Percentiles rank a stretch among this genome's conserved stretches.
Conservation (phyloP, 2,888 invertebrate species). For the Melieria omissa region DNA sequence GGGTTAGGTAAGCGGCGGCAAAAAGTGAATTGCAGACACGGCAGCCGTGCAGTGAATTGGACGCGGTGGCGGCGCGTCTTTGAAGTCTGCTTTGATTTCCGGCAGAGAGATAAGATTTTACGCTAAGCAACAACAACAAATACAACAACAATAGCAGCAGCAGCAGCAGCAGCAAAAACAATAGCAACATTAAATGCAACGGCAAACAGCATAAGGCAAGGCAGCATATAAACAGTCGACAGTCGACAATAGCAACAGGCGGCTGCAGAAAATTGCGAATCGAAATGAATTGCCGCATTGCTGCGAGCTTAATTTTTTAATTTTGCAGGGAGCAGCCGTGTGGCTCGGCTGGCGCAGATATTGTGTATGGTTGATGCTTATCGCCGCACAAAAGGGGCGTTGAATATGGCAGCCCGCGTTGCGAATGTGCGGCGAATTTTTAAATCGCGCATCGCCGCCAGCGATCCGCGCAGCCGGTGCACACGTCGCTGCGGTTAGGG, state of each 20-base stretch:
- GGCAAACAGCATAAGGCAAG: background rate
- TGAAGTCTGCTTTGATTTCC: conserved; percentile 62
- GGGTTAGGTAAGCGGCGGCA: background rate
- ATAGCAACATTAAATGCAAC: conserved; percentile 13
- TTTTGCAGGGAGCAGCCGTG: conserved; percentile 1
- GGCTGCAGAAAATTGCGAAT: conserved; percentile 27
- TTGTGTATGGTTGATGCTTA: conserved; percentile 13
- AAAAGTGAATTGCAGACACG: conserved; percentile 34
- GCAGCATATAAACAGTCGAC: background rate
- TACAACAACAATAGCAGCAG: conserved; percentile 23
- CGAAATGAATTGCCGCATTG: conserved; percentile 36
- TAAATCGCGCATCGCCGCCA: conserved; percentile 45
- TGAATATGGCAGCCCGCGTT: conserved; percentile 17
- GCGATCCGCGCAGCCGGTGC: conserved; percentile 1
- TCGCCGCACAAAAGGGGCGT: conserved; percentile 29
- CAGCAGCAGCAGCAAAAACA: background rate
- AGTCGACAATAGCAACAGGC: background rate
- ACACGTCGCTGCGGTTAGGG: too few relatives aligned
- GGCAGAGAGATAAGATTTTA: conserved; percentile 59
- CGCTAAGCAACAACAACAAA: conserved; percentile 22
- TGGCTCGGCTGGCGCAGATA: background rate
- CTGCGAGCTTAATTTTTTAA: conserved; percentile 35
- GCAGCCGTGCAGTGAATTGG: conserved; percentile 28
- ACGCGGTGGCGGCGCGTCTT: conserved; percentile 51
- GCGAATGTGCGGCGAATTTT: conserved; percentile 47